Conservation (phyloP, 2,888 invertebrate genomes). For the Gastracanthus pulcherrimus region DNA sequence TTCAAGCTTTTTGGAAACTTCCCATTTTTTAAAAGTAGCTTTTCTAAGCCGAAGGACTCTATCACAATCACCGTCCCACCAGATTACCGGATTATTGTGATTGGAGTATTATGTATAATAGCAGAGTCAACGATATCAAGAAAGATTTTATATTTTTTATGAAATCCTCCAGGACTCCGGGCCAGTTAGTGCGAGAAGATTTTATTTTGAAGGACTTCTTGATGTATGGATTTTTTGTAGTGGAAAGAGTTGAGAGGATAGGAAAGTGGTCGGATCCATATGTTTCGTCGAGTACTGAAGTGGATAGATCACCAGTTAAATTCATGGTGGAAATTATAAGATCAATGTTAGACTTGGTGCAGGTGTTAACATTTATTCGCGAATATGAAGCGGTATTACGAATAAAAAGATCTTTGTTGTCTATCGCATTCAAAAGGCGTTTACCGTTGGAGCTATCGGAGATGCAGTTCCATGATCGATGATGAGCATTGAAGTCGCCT, state of each 20-base stretch:
- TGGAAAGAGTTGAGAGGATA: too few species aligned
- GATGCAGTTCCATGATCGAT: neutral
- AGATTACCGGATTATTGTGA: neutral
- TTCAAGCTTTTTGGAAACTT: too few species aligned
- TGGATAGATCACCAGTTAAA: too few species aligned
- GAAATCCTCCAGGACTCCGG: neutral
- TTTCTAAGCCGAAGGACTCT: neutral
- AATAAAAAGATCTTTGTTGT: neutral
- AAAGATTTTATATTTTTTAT: neutral
- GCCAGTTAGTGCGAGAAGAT: neutral
- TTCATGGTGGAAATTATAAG: slow-evolving; percentile 15
- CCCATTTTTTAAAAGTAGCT: too few species aligned
- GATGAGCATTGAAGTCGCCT: slow-evolving; percentile 10
- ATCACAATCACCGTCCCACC: neutral
- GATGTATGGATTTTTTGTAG: too few species aligned
- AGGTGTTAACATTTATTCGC: neutral
- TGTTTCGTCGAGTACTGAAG: too few species aligned
- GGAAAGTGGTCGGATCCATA: too few species aligned
- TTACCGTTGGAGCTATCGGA: neutral
- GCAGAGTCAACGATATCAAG: neutral
- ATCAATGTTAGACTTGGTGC: slow-evolving; percentile 25
- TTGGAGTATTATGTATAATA: neutral
- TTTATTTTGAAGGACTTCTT: too few species aligned
- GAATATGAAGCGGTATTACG: neutral
- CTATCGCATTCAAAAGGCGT: neutral